Evolutionary conservation across 2,888 invertebrate genomes (phyloP).

Genomic region (Aspidiotus destructor): DNA sequence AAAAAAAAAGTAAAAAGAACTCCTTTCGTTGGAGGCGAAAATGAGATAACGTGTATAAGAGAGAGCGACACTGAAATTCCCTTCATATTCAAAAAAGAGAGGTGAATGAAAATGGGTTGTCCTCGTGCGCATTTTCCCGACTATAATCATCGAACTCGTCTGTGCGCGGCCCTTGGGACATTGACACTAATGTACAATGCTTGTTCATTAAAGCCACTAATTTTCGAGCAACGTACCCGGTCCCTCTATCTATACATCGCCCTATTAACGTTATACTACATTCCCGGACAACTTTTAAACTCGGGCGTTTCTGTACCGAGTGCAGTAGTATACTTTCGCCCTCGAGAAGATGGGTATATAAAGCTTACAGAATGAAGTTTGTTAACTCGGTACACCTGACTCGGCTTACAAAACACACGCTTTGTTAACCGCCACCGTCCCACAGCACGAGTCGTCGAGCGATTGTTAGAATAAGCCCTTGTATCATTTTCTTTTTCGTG

Average conservation of each 20-base stretch:
- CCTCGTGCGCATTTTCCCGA: conserved; percentile 6
- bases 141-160: conserved; percentile 10
- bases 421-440: conserved; percentile 10
- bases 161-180: conserved; percentile 29
- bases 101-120: conserved; percentile 2
- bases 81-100: neutral
- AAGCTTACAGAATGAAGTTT: conserved; percentile 21
- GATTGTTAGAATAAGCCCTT: too few species aligned
- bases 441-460: neutral
- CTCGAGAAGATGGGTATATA: conserved; percentile 8
- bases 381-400: conserved; percentile 25
- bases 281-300: conserved; percentile 26
- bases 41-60: neutral
- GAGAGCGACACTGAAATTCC: neutral
- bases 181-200: conserved; percentile 34
- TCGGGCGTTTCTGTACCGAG: neutral
- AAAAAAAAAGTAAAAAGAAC: neutral
- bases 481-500: too few species aligned
- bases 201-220: conserved; percentile 34
- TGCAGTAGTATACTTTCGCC: neutral
- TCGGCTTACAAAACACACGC: conserved; percentile 15
- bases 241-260: conserved; percentile 23
- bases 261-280: conserved; percentile 27
- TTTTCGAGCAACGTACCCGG: conserved; percentile 16
- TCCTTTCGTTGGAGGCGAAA: neutral